Evolutionary conservation across 2,113 vertebrate species (phyloP).

Genomic region (Eclectus roratus): DNA sequence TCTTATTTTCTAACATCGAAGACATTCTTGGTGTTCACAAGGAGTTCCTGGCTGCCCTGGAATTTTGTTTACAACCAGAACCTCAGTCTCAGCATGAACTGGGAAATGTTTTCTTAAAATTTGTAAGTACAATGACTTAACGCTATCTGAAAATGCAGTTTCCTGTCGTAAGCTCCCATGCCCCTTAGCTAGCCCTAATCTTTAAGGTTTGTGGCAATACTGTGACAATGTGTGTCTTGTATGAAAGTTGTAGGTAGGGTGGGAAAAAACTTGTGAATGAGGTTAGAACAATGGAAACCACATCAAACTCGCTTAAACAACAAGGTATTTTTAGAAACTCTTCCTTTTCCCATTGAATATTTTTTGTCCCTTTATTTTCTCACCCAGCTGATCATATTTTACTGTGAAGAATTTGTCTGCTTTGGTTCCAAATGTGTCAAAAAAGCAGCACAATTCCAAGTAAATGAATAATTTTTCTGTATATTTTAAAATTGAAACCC

Average conservation of each 20-base stretch:
- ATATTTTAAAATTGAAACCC: not conserved
- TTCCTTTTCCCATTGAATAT: not conserved
- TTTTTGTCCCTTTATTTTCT: not conserved
- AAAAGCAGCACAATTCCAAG: not conserved
- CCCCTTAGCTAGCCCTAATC: not conserved
- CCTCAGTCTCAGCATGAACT: slow-evolving; percentile 92
- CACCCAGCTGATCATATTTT: not conserved
- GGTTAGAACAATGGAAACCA: not conserved
- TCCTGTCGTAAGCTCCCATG: slow-evolving; percentile 55
- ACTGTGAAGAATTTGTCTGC: not conserved
- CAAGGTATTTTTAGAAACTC: not conserved
- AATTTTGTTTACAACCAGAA: slow-evolving; percentile 88
- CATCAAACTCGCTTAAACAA: not conserved
- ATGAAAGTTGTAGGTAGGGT: slow-evolving; percentile 70
- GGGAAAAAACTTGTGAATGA: slow-evolving; percentile 64
- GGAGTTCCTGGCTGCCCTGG: slow-evolving; percentile 87
- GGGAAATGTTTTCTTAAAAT: slow-evolving; percentile 93
- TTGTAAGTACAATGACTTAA: slow-evolving; percentile 83
- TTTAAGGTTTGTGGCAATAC: slow-evolving; percentile 23
- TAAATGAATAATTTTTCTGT: not conserved
- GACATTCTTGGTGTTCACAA: slow-evolving; percentile 93
- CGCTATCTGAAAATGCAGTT: slow-evolving; percentile 60
- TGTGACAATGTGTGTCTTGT: slow-evolving; percentile 52
- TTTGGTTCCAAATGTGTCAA: not conserved
- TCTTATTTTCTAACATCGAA: slow-evolving; percentile 98